Percentiles rank a stretch among this genome's conserved stretches.
Conservation (phyloP, 2,113 vertebrate genomes). For the Ammodramus savannarum region DNA sequence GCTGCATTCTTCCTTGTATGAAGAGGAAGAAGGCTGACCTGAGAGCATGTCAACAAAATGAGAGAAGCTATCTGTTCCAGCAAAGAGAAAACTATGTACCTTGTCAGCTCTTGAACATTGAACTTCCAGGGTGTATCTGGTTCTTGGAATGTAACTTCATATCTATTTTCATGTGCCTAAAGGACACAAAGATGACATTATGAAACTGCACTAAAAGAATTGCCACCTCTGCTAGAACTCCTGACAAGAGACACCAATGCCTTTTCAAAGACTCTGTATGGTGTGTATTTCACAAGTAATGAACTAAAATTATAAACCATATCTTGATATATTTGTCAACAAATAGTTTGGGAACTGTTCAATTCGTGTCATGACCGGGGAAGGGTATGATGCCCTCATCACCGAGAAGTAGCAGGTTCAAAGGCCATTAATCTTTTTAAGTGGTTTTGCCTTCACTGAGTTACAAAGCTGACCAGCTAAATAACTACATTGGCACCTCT, state of each 20-base stretch:
- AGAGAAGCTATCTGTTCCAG: not conserved
- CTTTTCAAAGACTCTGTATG: not conserved
- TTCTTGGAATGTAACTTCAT: constrained; percentile 80
- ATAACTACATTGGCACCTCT: not conserved
- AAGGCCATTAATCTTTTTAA: not conserved
- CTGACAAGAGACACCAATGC: fast-evolving
- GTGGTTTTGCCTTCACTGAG: not conserved
- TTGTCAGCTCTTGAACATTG: constrained; percentile 76
- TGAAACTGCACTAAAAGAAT: not conserved
- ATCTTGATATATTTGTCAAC: not conserved
- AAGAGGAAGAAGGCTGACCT: not conserved
- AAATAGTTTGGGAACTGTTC: not conserved
- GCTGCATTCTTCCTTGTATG: not conserved
- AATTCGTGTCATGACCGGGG: not conserved
- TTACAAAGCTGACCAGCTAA: not conserved
- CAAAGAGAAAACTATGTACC: constrained; percentile 67
- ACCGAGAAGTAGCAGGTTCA: not conserved
- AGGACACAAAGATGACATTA: constrained; percentile 27
- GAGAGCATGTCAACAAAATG: not conserved
- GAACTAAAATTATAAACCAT: not conserved
- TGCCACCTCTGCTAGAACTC: not conserved
- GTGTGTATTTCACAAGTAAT: not conserved
- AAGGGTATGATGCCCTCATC: not conserved
- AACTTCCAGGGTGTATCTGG: constrained; percentile 82
- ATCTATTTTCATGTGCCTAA: constrained; percentile 77